Conservation (phyloP, 2,113 vertebrate genomes). For the Rana temporaria region DNA sequence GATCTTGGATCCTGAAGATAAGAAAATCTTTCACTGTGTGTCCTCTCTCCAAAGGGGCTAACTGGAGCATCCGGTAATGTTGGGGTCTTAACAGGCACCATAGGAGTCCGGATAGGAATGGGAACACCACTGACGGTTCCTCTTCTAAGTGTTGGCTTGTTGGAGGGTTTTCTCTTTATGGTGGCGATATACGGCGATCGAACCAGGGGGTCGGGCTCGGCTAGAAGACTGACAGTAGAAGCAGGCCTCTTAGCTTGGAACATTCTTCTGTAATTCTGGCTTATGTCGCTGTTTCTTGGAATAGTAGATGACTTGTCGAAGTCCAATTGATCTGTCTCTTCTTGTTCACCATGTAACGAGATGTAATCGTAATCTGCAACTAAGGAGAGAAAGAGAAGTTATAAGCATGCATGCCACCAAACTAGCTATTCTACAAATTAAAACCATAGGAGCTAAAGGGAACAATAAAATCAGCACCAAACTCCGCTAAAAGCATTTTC, state of each 20-base stretch:
- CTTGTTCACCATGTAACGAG: conserved; percentile 72
- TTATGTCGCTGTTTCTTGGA: conserved; percentile 80
- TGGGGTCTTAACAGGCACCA: conserved; percentile 72
- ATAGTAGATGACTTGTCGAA: conserved; percentile 83
- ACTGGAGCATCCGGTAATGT: conserved; percentile 32
- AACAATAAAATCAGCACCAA: no score
- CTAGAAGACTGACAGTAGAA: conserved; percentile 79
- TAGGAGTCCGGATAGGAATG: conserved; percentile 79
- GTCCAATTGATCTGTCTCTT: conserved; percentile 69
- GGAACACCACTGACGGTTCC: conserved; percentile 80
- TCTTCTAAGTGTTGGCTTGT: conserved; percentile 74
- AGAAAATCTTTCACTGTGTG: conserved; percentile 63
- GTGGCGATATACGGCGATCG: conserved; percentile 75
- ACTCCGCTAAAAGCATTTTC: no score
- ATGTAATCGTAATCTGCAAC: conserved; percentile 79
- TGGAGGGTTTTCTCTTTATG: conserved; percentile 80
- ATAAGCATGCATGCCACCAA: neutral
- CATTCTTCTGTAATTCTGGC: conserved; percentile 76
- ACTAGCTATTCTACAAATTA: no score
- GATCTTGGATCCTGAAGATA: conserved; percentile 26
- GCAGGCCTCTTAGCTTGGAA: conserved; percentile 76
- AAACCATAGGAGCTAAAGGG: no score
- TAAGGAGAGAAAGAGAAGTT: neutral
- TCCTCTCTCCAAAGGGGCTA: conserved; percentile 18
- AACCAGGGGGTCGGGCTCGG: conserved; percentile 65